These are phyloP conservation scores for Damaliscus lunatus DNA, from an alignment of 2,113 vertebrate species.

Conservation along the genomic window DNA sequence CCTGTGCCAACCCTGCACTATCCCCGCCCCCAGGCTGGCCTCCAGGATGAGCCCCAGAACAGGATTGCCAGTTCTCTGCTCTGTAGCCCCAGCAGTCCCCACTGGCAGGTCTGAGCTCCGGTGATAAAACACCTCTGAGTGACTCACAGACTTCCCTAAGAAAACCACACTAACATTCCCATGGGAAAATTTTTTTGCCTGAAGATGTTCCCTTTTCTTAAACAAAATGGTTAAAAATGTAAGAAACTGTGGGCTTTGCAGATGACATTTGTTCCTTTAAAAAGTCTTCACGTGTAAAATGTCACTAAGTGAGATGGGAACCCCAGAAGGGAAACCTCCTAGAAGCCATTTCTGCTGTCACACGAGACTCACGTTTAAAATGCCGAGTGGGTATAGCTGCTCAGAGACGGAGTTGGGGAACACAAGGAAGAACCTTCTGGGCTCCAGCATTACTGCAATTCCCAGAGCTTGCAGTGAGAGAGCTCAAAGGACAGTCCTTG, in stretches of 20 bases:
- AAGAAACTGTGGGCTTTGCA: background rate
- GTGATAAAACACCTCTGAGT: background rate
- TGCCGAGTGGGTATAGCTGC: background rate
- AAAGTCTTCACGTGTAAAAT: background rate
- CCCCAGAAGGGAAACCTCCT: background rate
- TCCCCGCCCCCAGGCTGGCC: background rate
- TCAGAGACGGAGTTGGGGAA: background rate
- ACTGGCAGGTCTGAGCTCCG: fast-evolving
- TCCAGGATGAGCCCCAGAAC: background rate
- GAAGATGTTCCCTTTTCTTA: background rate
- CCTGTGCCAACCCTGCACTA: no score
- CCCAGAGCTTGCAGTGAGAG: background rate
- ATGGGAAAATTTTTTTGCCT: background rate
- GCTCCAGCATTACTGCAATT: background rate
- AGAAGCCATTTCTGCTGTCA: background rate
- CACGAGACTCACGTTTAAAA: background rate
- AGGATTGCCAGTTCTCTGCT: background rate
- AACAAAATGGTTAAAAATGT: background rate
- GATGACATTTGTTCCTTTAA: background rate
- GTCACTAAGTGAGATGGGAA: background rate
- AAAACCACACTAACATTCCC: background rate
- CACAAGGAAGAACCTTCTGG: background rate
- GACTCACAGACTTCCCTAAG: background rate
- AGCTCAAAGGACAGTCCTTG: background rate
- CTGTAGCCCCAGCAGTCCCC: background rate